phyloP scores from a whole-genome alignment of 2,113 vertebrate species.

The Vulpes ferrilata region DNA sequence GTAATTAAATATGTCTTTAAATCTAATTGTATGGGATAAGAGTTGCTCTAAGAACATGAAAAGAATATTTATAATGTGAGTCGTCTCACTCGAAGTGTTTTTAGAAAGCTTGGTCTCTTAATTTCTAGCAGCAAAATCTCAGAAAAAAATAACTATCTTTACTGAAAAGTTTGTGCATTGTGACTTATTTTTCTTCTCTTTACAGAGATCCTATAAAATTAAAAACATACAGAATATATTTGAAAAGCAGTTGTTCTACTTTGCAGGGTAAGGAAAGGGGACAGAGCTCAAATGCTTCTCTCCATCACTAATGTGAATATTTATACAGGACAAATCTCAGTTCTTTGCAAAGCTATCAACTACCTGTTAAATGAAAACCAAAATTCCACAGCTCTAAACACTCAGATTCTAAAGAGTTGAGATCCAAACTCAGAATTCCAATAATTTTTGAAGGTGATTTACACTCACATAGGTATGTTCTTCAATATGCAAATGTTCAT shows the following conservation, averaged over 20 bases:
- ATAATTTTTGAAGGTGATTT: constrained; percentile 57
- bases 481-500: constrained; percentile 36
- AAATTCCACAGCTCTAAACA: constrained; percentile 16
- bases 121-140: constrained; percentile 28
- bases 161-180: neutral
- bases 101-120: constrained; percentile 36
- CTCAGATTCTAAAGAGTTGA: neutral
- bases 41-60: neutral
- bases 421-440: neutral
- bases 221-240: constrained; percentile 10
- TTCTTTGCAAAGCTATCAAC: constrained; percentile 42
- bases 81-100: constrained; percentile 66
- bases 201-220: neutral
- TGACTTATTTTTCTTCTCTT: constrained; percentile 1
- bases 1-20: neutral
- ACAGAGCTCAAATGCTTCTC: neutral
- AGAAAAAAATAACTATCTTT: neutral
- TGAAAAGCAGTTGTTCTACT: constrained; percentile 30
- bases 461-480: constrained; percentile 37
- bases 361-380: constrained; percentile 52
- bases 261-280: neutral
- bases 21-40: neutral
- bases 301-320: neutral
- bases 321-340: constrained; percentile 14
- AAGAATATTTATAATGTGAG: constrained; percentile 44